Evolutionary conservation across 2,113 vertebrate species (phyloP), one percentile per base, ranked within the genome.

Genomic region (Neodontobutis hainanensis): DNA sequence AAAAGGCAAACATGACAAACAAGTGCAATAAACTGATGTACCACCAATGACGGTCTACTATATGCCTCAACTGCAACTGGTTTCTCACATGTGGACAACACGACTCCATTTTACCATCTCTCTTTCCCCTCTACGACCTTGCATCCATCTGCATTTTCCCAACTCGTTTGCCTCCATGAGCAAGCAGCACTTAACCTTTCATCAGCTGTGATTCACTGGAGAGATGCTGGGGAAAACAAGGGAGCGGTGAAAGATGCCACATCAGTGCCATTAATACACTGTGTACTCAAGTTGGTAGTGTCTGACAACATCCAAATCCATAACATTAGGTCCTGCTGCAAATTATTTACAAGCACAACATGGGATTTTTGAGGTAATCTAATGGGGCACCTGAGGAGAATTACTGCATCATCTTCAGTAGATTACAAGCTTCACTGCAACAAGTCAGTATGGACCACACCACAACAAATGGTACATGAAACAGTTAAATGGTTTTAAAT

Each of bases 131-230:
- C 48, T 19, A 11, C 53, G 45, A 46, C 61, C 56, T 53, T 19
- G 19, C 35, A 38, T 77, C 66, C 61, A 64, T 65, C 75, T 64
- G 52, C 56, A 49, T 60, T 58, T 65, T 52, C 48, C 46, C 78
- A 48, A 61, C 53, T 60, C 34, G 74, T 61, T 55, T 65, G 69
- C 80, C 34, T 71, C 61, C 63, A 81, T 47, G 53, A 60, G 60
- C 73, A 61, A 49, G 61, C 68, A 61, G 57, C 81, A 70, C 63
- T 83, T 77, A 77, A 84, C 77, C 75, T 83, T 85, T 75, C 61
- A 65, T 66, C 62, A 56, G 58, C 56, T 1, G 3, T 61, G 76
- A 80, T 51, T 74, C 63, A 61, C 60, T 57, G 3, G 61, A 73
- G 8, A 73, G 55, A 65, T 16, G 12, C 12, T 50, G 63, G 68